Evolutionary conservation across 2,113 vertebrate genomes (phyloP).

Genomic region (Thalassoma bifasciatum): DNA sequence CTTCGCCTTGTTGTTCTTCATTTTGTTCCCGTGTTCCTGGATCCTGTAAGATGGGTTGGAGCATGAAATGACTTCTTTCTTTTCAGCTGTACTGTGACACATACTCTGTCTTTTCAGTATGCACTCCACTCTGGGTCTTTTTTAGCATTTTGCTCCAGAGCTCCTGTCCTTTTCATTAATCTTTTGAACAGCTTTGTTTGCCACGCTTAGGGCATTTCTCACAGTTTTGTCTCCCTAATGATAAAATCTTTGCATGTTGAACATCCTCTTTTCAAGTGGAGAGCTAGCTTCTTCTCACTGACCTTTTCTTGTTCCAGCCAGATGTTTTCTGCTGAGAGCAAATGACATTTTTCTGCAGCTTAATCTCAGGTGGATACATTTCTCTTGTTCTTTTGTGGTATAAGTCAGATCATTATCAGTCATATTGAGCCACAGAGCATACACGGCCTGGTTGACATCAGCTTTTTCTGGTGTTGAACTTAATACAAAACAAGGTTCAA

Average conservation of each 20-base stretch:
- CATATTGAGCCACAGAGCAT: constrained; percentile 5
- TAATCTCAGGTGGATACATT: constrained; percentile 29
- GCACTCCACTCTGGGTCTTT: constrained; percentile 4
- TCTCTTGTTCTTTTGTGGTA: constrained; percentile 35
- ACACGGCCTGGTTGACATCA: constrained; percentile 4
- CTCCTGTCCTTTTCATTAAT: constrained; percentile 35
- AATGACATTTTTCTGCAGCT: constrained; percentile 32
- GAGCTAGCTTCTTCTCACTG: constrained; percentile 39
- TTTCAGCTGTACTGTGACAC: constrained; percentile 11
- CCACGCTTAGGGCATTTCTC: constrained; percentile 15
- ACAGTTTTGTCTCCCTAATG: constrained; percentile 36
- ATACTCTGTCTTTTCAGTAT: not conserved
- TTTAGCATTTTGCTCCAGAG: not conserved
- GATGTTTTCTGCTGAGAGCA: constrained; percentile 48
- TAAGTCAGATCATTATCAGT: constrained; percentile 37
- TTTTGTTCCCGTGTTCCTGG: constrained; percentile 4
- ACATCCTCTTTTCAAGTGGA: constrained; percentile 35
- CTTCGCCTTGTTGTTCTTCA: constrained; percentile 31
- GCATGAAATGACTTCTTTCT: constrained; percentile 9
- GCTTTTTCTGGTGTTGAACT: not conserved
- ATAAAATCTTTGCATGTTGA: constrained; percentile 33
- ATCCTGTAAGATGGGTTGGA: constrained; percentile 18
- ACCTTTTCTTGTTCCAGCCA: constrained; percentile 51
- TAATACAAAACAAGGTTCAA: not conserved
- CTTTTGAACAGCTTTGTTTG: constrained; percentile 29